Evolutionary conservation across 2,797 vertebrate genomes (phyloP).

Genomic region (Enteromius paludinosus): DNA sequence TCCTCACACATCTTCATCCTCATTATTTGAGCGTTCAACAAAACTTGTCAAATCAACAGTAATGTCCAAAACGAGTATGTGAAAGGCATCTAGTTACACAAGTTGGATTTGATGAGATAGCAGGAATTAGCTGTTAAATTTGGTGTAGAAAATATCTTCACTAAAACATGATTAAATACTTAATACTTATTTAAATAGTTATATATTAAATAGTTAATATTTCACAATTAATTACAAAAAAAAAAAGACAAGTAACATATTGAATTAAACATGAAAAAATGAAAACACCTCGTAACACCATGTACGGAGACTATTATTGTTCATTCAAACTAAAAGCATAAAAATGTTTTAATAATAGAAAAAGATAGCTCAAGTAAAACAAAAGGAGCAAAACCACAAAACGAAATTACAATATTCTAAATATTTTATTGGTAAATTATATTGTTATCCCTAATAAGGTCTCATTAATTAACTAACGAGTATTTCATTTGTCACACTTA

Average conservation of each 20-base stretch:
- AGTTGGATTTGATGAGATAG: neutral
- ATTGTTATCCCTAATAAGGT: neutral
- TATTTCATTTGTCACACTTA: neutral
- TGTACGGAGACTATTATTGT: neutral
- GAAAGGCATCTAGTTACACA: neutral
- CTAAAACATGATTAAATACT: too few relatives aligned
- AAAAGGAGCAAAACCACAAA: neutral
- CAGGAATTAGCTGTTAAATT: neutral
- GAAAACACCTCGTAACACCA: too few relatives aligned
- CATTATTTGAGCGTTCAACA: neutral
- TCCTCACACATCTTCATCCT: conserved; percentile 1
- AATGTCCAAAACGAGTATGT: neutral
- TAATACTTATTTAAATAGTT: too few relatives aligned
- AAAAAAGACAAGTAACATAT: too few relatives aligned
- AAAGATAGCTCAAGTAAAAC: neutral
- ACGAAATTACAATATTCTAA: neutral
- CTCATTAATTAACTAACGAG: neutral
- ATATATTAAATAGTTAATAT: too few relatives aligned
- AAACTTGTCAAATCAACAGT: neutral
- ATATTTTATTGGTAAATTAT: neutral
- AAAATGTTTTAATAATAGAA: neutral
- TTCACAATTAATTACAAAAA: too few relatives aligned
- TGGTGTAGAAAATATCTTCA: too few relatives aligned
- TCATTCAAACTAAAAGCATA: neutral
- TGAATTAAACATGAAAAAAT: too few relatives aligned